Evolutionary conservation across 2,888 invertebrate species (phyloP), one percentile per base, ranked within the genome.

Genomic region (Mesorhabditis spiculigera): DNA sequence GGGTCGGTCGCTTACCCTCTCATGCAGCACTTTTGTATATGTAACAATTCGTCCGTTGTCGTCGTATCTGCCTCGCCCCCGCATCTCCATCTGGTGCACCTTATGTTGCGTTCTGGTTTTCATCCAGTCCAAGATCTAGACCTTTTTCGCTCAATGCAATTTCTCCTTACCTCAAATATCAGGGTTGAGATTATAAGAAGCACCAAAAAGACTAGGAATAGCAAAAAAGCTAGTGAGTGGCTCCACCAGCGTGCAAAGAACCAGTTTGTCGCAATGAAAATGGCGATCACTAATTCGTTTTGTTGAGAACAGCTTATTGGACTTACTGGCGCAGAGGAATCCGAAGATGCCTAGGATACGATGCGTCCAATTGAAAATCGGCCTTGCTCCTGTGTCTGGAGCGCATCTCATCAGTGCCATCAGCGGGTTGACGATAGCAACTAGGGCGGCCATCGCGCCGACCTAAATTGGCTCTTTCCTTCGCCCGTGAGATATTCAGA

Each of bases 351-450:
- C 72, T 5, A 72, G 16, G 62, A 67, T 58, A 10, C 70, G 13
- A 67, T 72, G 72, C 6, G 66, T 62, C 65, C 70, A 72, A 62
- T 72, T 72, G 65, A 72, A 72, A 42, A 72, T 65, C 45, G 72
- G 72, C 4, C 72, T 58, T 43, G 70, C 72, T 13, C 70, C 70
- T 4, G 70, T 70, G 45, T 72, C 72, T 5, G 72, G 72, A 45
- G 72, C 72, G 45, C 72, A 72, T 28, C 72, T 43, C 16, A 70
- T 10, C 10, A 72, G 44, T 10, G 72, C 63, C 70, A 72, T 70
- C 44, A 72, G 28, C 0, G 72, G 72, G 10, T 72, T 66, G 28
- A 72, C 5, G 43, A 70, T 44, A 42, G 70, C 68, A 43, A 65
- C 8, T 4, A 50, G 5, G 1, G 67, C 58, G 28, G 72, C 72